Evolutionary conservation across 2,888 invertebrate species (phyloP).

Genomic region (Capitulum mitella): DNA sequence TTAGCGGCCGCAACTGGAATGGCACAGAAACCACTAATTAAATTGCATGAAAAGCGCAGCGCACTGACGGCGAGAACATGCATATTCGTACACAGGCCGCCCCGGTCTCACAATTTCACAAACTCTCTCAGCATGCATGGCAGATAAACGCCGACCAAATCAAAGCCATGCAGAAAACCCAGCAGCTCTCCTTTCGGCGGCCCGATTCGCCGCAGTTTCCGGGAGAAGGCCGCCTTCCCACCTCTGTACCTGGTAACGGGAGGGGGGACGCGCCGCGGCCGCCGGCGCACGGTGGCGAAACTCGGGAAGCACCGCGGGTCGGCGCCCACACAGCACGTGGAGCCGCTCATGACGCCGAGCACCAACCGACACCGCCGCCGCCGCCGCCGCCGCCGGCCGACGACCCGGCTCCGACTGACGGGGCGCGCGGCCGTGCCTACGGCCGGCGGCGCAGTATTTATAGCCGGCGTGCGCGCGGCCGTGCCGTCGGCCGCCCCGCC

Average conservation of each 20-base stretch:
- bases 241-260: neutral
- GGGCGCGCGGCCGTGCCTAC: neutral
- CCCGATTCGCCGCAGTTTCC: too few relatives aligned
- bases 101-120: too few relatives aligned
- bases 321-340: conserved; percentile 2
- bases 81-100: too few relatives aligned
- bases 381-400: neutral
- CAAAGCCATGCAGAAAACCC: too few relatives aligned
- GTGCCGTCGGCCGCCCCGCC: neutral
- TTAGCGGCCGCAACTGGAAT: too few relatives aligned
- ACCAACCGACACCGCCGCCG: neutral
- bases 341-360: neutral
- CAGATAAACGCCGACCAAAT: too few relatives aligned
- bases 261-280: neutral
- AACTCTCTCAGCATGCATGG: too few relatives aligned
- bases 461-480: neutral
- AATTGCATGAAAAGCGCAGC: too few relatives aligned
- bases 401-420: neutral
- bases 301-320: conserved; percentile 20
- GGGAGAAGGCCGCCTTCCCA: too few relatives aligned
- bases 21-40: too few relatives aligned
- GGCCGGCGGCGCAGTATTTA: neutral
- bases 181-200: too few relatives aligned
- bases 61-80: too few relatives aligned
- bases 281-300: conserved; percentile 9